phyloP scores from a whole-genome alignment of 1,140 invertebrate genomes.

The Dufourea novaeangliae region DNA sequence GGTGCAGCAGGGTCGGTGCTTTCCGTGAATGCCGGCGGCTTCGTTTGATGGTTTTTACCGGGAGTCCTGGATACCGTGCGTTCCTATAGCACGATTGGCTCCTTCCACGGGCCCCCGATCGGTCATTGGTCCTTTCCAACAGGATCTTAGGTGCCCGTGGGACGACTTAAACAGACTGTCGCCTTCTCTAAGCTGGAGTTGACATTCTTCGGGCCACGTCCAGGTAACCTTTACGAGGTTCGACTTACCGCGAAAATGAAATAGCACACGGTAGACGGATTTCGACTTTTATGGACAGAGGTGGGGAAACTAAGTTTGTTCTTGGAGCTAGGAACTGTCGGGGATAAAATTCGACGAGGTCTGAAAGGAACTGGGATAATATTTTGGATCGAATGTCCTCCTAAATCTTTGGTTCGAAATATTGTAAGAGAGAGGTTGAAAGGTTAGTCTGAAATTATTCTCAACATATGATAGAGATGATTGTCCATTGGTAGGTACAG shows the following conservation, averaged over 20 bases:
- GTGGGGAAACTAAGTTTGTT: too few relatives aligned
- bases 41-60: slow-evolving; percentile 74
- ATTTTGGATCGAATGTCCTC: too few relatives aligned
- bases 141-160: slow-evolving; percentile 47
- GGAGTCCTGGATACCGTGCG: slow-evolving; percentile 67
- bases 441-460: too few relatives aligned
- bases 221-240: slow-evolving; percentile 23
- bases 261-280: not conserved
- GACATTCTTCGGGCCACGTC: slow-evolving; percentile 46
- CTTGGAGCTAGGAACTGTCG: not conserved
- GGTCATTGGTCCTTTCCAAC: slow-evolving; percentile 61
- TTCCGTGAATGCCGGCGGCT: slow-evolving; percentile 71
- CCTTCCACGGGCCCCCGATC: slow-evolving; percentile 54
- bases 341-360: too few relatives aligned
- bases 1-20: slow-evolving; percentile 63
- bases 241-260: slow-evolving; percentile 39
- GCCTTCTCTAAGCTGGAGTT: slow-evolving; percentile 14
- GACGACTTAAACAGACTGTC: slow-evolving; percentile 48
- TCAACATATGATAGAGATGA: too few relatives aligned
- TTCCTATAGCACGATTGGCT: slow-evolving; percentile 65
- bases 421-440: too few relatives aligned
- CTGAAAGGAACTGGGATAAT: too few relatives aligned
- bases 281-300: slow-evolving; percentile 8
- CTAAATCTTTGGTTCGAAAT: too few relatives aligned
- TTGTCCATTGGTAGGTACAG: too few relatives aligned